A percentile compares a stretch with the other conserved stretches of the same genome.
phyloP scores from a whole-genome alignment of 2,888 invertebrate genomes.

The Caenorhabditis wallacei region DNA sequence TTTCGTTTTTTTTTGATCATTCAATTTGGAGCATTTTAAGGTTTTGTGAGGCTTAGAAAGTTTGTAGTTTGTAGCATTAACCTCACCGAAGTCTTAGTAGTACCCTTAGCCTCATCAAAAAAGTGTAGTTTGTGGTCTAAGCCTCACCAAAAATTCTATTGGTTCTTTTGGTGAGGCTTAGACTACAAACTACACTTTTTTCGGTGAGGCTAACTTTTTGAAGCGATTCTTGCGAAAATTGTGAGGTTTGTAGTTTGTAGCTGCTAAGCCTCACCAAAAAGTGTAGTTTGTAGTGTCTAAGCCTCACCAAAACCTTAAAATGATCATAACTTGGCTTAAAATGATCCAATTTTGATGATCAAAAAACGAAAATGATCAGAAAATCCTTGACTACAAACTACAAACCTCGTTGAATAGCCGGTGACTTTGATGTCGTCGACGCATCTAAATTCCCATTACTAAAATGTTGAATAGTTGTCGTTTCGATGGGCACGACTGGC shows the following conservation, averaged over 20 bases:
- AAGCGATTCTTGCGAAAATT: not conserved
- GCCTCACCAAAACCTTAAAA: not conserved
- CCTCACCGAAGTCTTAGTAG: too few species aligned
- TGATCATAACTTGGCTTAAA: not conserved
- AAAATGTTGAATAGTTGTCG: slow-evolving; percentile 66
- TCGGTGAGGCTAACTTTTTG: too few species aligned
- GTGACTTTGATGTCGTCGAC: slow-evolving; percentile 1
- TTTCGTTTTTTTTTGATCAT: too few species aligned
- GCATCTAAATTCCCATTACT: slow-evolving; percentile 67
- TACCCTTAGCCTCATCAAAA: too few species aligned
- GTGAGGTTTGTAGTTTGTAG: not conserved
- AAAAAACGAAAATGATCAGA: too few species aligned
- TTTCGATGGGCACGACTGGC: slow-evolving; percentile 56
- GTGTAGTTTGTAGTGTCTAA: slow-evolving; percentile 4
- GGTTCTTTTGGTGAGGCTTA: not conserved
- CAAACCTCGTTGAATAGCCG: slow-evolving; percentile 53
- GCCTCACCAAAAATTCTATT: not conserved
- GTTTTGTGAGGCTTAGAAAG: not conserved
- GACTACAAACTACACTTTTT: slow-evolving; percentile 15
- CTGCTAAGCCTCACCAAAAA: not conserved
- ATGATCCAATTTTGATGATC: too few species aligned
- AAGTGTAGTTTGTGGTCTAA: not conserved
- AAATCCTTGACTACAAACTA: too few species aligned
- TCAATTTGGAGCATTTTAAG: not conserved
- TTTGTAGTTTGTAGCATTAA: not conserved